phyloP scores from a whole-genome alignment of 2,797 vertebrate species.

The Pangasius macronema region DNA sequence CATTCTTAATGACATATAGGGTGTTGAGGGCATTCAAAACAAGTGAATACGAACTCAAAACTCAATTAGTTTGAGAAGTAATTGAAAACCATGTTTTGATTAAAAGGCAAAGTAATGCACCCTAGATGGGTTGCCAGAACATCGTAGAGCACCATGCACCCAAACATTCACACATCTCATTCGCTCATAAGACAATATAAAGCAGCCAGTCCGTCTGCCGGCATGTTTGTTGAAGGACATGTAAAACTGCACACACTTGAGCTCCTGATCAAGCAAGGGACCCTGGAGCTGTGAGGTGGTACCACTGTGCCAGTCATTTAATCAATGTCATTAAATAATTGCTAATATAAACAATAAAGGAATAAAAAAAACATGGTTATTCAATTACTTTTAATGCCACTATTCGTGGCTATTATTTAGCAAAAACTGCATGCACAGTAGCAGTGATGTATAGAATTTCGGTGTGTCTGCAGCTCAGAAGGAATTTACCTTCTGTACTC shows the following conservation, averaged over 20 bases:
- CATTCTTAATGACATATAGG: not conserved
- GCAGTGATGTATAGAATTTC: not conserved
- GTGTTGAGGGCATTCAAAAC: not conserved
- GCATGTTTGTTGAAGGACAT: not conserved
- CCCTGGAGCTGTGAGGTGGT: not conserved
- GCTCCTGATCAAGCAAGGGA: not conserved
- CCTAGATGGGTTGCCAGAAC: not conserved
- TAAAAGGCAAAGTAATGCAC: not conserved
- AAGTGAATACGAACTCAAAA: not conserved
- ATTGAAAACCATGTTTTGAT: constrained; percentile 2
- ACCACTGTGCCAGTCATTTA: not conserved
- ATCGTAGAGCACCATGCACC: not conserved
- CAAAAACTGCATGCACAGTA: not conserved
- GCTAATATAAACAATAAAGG: not conserved
- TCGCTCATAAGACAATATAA: not conserved
- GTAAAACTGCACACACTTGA: not conserved
- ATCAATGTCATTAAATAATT: not conserved
- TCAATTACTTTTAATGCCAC: too few relatives aligned
- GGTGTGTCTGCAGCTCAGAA: not conserved
- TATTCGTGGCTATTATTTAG: too few relatives aligned
- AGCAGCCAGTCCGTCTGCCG: too few relatives aligned
- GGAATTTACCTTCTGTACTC: not conserved
- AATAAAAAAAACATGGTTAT: not conserved
- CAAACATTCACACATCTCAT: not conserved
- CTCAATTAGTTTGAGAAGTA: not conserved